Base-by-base conservation (phyloP, 2,113 vertebrate species). In the Plecturocebus donacophilus region DNA sequence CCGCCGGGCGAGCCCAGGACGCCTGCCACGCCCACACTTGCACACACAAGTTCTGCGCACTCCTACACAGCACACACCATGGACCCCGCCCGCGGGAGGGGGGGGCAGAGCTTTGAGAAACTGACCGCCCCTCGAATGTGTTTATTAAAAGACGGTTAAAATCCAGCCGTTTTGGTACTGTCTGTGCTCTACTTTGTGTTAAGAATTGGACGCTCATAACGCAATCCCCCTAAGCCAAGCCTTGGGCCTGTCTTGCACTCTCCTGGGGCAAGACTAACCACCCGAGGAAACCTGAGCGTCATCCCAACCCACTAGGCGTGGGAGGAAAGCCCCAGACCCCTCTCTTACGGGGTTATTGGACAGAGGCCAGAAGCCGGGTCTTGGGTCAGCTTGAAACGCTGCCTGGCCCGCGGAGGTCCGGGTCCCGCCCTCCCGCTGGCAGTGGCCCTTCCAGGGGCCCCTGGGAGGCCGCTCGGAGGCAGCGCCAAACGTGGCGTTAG, bases 341-440 rank as follows among this genome's bases (percentile, higher is more conserved):
- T 35, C 10, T 25, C 77, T 70, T 13, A 8, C 6, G 20, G 20
- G 32, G 30, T 11, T 47, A 8, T 32, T 49, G 0, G 1, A 13
- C 27, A 8, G 9, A 8, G 4, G 7, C n/a, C 8, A 40, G 35
- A 56, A 56, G 8, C 58, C 4, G 9, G n/a, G 13, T 42, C 45
- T 76, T 54, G 1, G 32, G n/a, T 56, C 54, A n/a, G 45, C 21
- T n/a, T 16, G 6, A 3, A 35, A n/a, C 30, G 42, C 19, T 13
- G 4, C 1, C 1, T 21, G n/a, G 23, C 23, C 76, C 19, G 3
- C 27, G 4, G 2, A 1, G 0, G 21, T 38, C 40, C 27, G 4
- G 10, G 77, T 9, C n/a, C 0, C 14, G 2, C 14, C 16, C 23
- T 45, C 40, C 16, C 0, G 2, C 45, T 16, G 19, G 35, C 12